Percentiles rank a stretch among this genome's conserved stretches.
Evolutionary conservation across 2,888 invertebrate genomes (phyloP).

Genomic region (Lochmaea crataegi): DNA sequence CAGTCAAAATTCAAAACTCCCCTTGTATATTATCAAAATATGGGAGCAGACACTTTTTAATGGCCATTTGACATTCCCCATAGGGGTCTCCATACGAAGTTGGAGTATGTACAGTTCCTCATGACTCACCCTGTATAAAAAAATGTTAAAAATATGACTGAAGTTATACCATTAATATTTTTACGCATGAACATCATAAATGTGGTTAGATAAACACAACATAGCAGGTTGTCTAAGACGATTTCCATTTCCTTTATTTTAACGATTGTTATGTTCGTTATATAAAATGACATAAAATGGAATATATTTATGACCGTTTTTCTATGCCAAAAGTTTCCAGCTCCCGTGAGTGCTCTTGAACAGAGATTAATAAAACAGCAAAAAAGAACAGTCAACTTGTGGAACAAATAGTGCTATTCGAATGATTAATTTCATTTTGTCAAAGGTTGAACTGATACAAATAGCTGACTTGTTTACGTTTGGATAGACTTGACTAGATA

Average conservation of each 20-base stretch:
- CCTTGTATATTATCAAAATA: too few relatives aligned
- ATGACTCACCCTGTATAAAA: too few relatives aligned
- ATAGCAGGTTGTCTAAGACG: background rate
- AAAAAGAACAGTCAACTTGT: background rate
- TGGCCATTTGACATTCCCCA: too few relatives aligned
- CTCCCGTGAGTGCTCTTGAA: background rate
- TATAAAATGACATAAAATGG: background rate
- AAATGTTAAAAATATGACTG: too few relatives aligned
- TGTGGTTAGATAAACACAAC: too few relatives aligned
- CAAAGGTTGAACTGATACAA: background rate
- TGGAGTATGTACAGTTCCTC: too few relatives aligned
- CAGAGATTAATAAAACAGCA: slow-evolving; percentile 14
- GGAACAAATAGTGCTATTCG: slow-evolving; percentile 7
- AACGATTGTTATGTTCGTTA: background rate
- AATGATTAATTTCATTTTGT: slow-evolving; percentile 16
- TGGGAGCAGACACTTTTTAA: too few relatives aligned
- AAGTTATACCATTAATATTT: too few relatives aligned
- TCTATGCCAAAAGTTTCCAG: slow-evolving; percentile 11
- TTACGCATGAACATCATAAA: too few relatives aligned
- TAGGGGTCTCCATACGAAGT: too few relatives aligned
- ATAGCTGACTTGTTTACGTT: slow-evolving; percentile 7
- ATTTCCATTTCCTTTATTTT: background rate
- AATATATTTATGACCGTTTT: slow-evolving; percentile 21
- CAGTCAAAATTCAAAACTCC: too few relatives aligned
- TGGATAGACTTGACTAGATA: background rate